These are phyloP conservation scores for Prinia subflava DNA, from an alignment of 2,113 vertebrate species.

Conservation along the genomic window DNA sequence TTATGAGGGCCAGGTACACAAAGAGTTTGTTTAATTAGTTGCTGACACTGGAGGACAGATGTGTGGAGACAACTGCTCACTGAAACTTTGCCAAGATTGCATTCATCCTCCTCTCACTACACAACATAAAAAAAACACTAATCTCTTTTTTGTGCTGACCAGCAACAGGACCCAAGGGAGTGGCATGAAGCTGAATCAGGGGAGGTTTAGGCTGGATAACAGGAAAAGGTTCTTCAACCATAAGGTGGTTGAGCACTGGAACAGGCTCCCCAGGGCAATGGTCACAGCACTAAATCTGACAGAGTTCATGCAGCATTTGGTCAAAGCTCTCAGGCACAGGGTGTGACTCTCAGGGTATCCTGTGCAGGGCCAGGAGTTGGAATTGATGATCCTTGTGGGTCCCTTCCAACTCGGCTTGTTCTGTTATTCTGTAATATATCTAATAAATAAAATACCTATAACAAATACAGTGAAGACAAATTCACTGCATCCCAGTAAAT, in stretches of 20 bases:
- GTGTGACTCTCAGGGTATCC: background rate
- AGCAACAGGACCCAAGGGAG: background rate
- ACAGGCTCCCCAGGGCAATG: background rate
- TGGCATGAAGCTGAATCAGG: background rate
- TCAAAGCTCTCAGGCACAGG: background rate
- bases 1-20: background rate
- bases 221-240: background rate
- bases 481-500: background rate
- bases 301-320: accelerated
- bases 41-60: background rate
- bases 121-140: background rate
- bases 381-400: accelerated
- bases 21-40: background rate
- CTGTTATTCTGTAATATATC: background rate
- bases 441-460: background rate
- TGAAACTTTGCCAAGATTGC: background rate
- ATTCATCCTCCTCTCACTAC: background rate
- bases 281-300: background rate
- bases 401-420: background rate
- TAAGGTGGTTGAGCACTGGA: background rate
- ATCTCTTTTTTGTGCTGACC: background rate
- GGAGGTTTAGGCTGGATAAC: background rate
- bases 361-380: background rate
- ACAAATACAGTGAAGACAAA: background rate
- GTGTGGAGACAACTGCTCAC: background rate